Conservation (phyloP, 2,888 invertebrate species). For the Sinopyrophorus schimmeli region DNA sequence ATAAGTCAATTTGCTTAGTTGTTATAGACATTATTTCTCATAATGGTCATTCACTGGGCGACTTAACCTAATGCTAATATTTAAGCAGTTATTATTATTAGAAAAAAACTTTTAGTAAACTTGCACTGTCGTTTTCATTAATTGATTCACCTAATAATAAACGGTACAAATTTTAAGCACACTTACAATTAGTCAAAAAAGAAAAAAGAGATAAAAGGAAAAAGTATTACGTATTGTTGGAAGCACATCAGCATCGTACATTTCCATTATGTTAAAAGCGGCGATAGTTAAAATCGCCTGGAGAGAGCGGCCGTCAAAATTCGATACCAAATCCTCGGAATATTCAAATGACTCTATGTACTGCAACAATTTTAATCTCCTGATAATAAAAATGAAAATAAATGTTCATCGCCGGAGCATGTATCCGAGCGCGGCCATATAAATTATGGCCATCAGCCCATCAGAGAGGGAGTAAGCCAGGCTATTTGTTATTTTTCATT, state of each 20-base stretch:
- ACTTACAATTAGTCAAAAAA: too few relatives aligned
- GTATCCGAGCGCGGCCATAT: conserved; percentile 49
- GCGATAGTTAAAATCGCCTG: conserved; percentile 39
- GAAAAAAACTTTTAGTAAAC: too few relatives aligned
- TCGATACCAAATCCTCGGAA: conserved; percentile 49
- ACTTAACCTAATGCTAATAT: too few relatives aligned
- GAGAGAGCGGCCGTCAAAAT: conserved; percentile 45
- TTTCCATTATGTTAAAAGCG: conserved; percentile 32
- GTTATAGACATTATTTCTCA: too few relatives aligned
- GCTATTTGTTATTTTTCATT: conserved; percentile 59
- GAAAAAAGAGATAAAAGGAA: conserved; percentile 16
- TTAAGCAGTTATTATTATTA: too few relatives aligned
- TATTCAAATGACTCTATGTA: conserved; percentile 53
- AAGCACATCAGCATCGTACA: conserved; percentile 28
- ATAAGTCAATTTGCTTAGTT: too few relatives aligned
- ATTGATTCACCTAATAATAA: too few relatives aligned
- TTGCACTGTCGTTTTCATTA: too few relatives aligned
- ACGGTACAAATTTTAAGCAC: too few relatives aligned
- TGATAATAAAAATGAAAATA: conserved; percentile 58
- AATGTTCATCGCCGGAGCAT: conserved; percentile 55
- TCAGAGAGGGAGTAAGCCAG: conserved; percentile 56
- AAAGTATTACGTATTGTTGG: conserved; percentile 22
- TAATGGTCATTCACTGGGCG: too few relatives aligned
- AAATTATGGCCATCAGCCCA: conserved; percentile 57
- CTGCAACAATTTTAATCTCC: conserved; percentile 58